These are phyloP conservation scores for Eolophus roseicapilla DNA, from an alignment of 2,113 vertebrate genomes.

Conservation along the genomic window DNA sequence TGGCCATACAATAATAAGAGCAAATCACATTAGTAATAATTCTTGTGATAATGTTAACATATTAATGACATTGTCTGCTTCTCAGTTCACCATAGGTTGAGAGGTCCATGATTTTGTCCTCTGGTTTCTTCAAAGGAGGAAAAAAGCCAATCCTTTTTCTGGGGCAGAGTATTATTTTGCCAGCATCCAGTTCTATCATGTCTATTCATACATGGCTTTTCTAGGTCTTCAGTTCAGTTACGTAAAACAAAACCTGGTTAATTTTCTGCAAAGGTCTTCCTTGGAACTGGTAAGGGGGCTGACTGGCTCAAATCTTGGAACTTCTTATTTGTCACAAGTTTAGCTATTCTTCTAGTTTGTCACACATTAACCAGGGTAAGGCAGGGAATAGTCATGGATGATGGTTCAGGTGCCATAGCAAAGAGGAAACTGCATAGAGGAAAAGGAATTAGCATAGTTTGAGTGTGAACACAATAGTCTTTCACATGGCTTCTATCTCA, in stretches of 20 bases:
- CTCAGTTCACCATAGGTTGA: neutral
- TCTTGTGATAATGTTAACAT: neutral
- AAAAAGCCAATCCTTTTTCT: neutral
- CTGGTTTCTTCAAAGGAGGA: neutral
- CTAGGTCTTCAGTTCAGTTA: neutral
- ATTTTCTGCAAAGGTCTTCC: neutral
- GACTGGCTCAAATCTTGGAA: neutral
- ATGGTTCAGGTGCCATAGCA: neutral
- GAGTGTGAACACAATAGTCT: neutral
- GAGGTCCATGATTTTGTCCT: neutral
- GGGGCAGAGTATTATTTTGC: neutral
- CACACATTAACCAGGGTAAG: neutral
- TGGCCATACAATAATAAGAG: neutral
- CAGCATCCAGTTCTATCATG: neutral
- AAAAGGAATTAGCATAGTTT: neutral
- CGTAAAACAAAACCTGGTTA: neutral
- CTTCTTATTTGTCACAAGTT: neutral
- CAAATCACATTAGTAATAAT: neutral
- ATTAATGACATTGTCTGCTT: neutral
- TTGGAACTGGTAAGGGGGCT: neutral
- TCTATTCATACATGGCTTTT: neutral
- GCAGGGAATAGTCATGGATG: rapidly evolving
- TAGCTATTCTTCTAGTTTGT: neutral
- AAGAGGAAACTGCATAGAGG: neutral
- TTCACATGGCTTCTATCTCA: neutral